Conservation (phyloP, 2,797 vertebrate species). For the Tapera naevia region DNA sequence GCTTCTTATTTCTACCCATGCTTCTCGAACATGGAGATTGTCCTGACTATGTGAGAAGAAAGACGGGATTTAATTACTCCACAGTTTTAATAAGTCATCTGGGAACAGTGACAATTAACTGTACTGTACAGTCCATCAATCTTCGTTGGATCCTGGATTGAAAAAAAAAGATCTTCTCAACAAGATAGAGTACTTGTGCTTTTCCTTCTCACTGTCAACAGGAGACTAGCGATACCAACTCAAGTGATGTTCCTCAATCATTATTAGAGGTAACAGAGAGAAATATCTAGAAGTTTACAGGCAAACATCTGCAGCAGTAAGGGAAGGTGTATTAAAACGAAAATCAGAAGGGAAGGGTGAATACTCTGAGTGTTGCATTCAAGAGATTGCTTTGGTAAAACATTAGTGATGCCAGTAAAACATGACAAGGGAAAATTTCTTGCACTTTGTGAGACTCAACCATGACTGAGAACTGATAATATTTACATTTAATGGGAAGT, state of each 20-base stretch:
- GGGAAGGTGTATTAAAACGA: not conserved
- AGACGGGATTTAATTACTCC: slow-evolving; percentile 24
- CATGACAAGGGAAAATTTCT: not conserved
- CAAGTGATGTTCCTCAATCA: not conserved
- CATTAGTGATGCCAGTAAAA: not conserved
- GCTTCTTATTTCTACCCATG: not conserved
- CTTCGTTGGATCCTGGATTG: not conserved
- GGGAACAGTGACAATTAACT: slow-evolving; percentile 32
- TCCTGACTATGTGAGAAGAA: not conserved
- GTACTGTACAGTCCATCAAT: slow-evolving; percentile 25
- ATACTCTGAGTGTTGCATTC: not conserved
- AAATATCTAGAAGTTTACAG: not conserved
- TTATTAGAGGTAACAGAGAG: not conserved
- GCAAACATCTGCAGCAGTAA: not conserved
- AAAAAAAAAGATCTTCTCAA: not conserved
- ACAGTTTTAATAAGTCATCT: not conserved
- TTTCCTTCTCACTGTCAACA: not conserved
- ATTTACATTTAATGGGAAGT: not conserved
- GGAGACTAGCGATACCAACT: not conserved
- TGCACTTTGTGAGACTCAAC: not conserved
- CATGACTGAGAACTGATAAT: not conserved
- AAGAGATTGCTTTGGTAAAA: not conserved
- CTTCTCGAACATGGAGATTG: not conserved
- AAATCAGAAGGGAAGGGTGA: not conserved
- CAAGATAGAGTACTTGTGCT: not conserved